phyloP scores from a whole-genome alignment of 2,797 vertebrate genomes.

The Peromyscus attwateri region DNA sequence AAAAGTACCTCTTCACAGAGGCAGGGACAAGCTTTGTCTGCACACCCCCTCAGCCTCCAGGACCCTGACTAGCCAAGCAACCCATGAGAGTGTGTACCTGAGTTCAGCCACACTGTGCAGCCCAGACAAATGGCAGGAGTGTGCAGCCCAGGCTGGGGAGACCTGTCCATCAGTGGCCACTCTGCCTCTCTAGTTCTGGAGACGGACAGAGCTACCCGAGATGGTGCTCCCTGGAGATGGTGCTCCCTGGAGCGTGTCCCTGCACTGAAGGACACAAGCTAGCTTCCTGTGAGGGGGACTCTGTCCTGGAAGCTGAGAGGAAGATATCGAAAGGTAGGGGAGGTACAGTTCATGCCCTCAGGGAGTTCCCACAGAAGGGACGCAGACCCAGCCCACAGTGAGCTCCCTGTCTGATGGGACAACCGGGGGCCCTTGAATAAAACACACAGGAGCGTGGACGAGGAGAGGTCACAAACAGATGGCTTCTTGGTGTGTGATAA shows the following conservation, averaged over 20 bases:
- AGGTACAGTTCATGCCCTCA: not conserved
- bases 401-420: not conserved
- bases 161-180: not conserved
- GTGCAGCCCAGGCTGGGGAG: not conserved
- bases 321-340: not conserved
- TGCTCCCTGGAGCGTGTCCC: not conserved
- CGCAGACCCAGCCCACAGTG: accelerated
- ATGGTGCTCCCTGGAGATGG: not conserved
- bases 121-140: not conserved
- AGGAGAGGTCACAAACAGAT: not conserved
- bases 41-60: not conserved
- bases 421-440: not conserved
- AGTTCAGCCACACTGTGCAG: not conserved
- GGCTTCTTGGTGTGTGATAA: not conserved
- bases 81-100: not conserved
- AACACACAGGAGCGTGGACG: not conserved
- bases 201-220: not conserved
- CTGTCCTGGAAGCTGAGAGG: not conserved
- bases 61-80: not conserved
- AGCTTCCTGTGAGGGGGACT: not conserved
- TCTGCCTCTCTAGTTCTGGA: not conserved
- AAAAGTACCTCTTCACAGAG: not conserved
- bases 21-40: not conserved
- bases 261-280: not conserved
- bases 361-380: not conserved